Evolutionary conservation across 2,113 vertebrate species (phyloP).

Genomic region (Apodemus sylvaticus): DNA sequence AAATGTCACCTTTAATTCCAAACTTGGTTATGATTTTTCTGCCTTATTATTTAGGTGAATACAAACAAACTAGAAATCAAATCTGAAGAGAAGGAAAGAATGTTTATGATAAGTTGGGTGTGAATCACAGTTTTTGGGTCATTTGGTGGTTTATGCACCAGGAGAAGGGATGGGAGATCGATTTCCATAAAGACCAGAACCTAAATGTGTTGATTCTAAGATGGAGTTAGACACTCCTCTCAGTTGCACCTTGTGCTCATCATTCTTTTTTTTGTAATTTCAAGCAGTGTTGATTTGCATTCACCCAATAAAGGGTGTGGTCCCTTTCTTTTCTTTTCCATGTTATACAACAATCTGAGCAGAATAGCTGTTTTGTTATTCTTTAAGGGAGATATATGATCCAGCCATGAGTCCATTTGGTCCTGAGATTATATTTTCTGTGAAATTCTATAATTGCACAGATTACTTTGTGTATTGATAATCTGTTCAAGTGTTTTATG

Average conservation of each 20-base stretch:
- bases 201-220: not conserved
- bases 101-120: too few relatives aligned
- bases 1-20: not conserved
- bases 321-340: not conserved
- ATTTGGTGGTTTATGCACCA: not conserved
- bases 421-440: not conserved
- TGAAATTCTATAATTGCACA: not conserved
- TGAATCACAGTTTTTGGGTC: not conserved
- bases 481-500: not conserved
- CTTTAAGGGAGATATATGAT: not conserved
- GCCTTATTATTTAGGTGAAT: not conserved
- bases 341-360: not conserved
- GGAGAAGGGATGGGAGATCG: not conserved
- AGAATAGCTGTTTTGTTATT: not conserved
- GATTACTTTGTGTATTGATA: too few relatives aligned
- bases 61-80: not conserved
- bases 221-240: not conserved
- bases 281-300: not conserved
- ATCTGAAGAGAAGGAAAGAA: not conserved
- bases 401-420: too few relatives aligned
- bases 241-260: not conserved
- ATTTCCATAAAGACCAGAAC: too few relatives aligned
- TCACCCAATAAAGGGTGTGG: rapidly evolving
- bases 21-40: not conserved
- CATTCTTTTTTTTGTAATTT: not conserved